These are phyloP conservation scores for Drosophila kurseongensis DNA, from an alignment of 1,140 invertebrate genomes.

Conservation along the genomic window DNA sequence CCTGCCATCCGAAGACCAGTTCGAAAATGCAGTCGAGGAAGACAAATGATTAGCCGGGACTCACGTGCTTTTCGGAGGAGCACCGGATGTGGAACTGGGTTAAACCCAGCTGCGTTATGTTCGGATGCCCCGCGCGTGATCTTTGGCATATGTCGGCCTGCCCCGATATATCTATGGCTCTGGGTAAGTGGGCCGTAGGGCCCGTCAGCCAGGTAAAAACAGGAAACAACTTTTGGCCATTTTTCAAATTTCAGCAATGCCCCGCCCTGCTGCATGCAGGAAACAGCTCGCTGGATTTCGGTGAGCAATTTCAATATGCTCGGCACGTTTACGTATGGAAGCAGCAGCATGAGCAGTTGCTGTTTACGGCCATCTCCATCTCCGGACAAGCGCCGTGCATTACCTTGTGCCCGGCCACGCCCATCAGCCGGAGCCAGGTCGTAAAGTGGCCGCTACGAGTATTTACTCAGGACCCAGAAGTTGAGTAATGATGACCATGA, in stretches of 20 bases:
- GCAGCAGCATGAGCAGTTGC: conserved; percentile 40
- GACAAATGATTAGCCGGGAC: conserved; percentile 61
- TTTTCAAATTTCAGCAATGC: conserved; percentile 57
- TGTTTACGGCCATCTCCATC: conserved; percentile 53
- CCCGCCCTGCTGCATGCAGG: conserved; percentile 7
- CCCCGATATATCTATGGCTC: conserved; percentile 33
- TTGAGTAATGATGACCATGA: conserved; percentile 66
- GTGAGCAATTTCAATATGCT: conserved; percentile 54
- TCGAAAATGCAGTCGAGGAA: conserved; percentile 52
- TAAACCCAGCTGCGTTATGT: conserved; percentile 45
- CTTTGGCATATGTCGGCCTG: conserved; percentile 55
- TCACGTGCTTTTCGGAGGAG: conserved; percentile 32
- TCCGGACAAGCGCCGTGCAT: conserved; percentile 31
- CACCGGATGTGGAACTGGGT: conserved; percentile 44
- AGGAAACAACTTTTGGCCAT: conserved; percentile 59
- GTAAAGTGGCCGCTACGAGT: conserved; percentile 53
- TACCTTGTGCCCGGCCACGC: conserved; percentile 39
- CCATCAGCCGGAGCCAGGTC: conserved; percentile 38
- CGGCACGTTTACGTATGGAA: conserved; percentile 29
- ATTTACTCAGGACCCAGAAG: conserved; percentile 57
- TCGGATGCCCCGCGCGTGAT: conserved; percentile 42
- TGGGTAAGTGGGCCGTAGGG: conserved; percentile 46
- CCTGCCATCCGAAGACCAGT: neutral
- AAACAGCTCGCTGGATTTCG: conserved; percentile 22
- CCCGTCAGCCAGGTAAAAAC: conserved; percentile 51